Evolutionary conservation across 2,113 vertebrate genomes (phyloP), one percentile per base, ranked within the genome.

Genomic region (Monarcha castaneiventris): DNA sequence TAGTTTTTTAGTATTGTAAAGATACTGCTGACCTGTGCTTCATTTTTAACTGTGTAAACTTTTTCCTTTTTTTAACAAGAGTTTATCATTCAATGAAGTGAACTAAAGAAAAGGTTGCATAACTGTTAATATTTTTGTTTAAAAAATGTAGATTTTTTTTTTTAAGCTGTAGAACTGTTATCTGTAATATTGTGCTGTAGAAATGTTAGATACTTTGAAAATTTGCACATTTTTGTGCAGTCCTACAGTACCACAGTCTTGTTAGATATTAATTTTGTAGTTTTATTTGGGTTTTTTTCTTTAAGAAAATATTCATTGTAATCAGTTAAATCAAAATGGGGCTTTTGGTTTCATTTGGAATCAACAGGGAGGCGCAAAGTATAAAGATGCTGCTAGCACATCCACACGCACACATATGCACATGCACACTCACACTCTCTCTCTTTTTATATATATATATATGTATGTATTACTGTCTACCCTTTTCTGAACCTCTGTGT

Each of bases 321-420:
- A 98, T 98, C 95, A 97, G 97, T 95, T 96, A 96, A 80, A 98
- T 97, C 79, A 97, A 98, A 98, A 97, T 98, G 98, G 97, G 97
- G 97, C 98, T 96, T 96, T 94, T 68, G 39, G 83, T 97, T 97
- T 96, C 79, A 97, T 98, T 98, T 98, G 98, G 99, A 99, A 99
- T 99, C 99, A 99, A 99, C 99, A 99, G 99, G 99, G 99, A 99
- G 98, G 99, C 98, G 99, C 99, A 99, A 99, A 99, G 99, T 99
- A 99, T 99, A 99, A 99, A 99, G 99, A 98, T 98, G 99, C 99
- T 99, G 99, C 99, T 99, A 99, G 97, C 97, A 97, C 98, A 98
- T 96, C 97, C 87, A 96, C 95, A 93, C 56, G 94, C 85, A 97
- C 97, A 97, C 98, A 98, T 44, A 74, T 19, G 43, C 84, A 91